A percentile compares a stretch with the other conserved stretches of the same genome.
These are phyloP conservation scores for Chironex yamaguchii DNA, from an alignment of 30 jellyfish, hydroid and myxozoan genomes.

Conservation along the genomic window DNA sequence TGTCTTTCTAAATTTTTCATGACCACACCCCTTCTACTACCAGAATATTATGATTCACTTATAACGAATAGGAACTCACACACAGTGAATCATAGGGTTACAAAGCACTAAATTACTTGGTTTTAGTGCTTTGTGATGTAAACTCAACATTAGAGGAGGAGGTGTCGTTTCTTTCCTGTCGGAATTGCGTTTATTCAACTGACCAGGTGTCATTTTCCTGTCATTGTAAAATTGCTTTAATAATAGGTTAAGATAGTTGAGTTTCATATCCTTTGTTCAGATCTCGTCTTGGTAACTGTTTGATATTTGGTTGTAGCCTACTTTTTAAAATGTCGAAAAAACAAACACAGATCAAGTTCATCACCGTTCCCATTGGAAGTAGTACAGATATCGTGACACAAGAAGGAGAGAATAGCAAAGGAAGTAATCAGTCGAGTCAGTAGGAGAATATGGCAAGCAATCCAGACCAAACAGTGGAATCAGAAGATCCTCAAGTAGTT, in stretches of 20 bases:
- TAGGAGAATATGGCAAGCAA: constrained; percentile 13
- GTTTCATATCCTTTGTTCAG: constrained; percentile 31
- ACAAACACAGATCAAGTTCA: constrained; percentile 18
- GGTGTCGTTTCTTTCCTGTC: constrained; percentile 38
- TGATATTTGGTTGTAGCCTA: constrained; percentile 38
- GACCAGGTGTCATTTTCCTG: constrained; percentile 36
- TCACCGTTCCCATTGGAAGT: constrained; percentile 20
- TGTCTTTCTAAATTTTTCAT: not conserved
- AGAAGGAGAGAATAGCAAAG: constrained; percentile 36
- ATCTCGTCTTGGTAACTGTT: constrained; percentile 22
- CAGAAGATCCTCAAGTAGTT: constrained; percentile 28
- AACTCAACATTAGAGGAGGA: constrained; percentile 38
- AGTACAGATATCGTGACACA: constrained; percentile 25
- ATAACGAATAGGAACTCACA: constrained; percentile 14
- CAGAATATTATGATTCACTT: constrained; percentile 14
- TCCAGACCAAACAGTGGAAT: constrained; percentile 40
- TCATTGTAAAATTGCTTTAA: constrained; percentile 27
- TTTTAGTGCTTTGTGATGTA: constrained; percentile 24
- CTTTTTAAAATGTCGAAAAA: not conserved
- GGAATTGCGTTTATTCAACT: constrained; percentile 26
- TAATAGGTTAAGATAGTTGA: constrained; percentile 16
- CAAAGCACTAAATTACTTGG: constrained; percentile 14
- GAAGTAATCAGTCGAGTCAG: constrained; percentile 30
- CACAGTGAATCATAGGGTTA: constrained; percentile 32
- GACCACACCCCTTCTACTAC: constrained; percentile 28